Conservation (phyloP, 1,140 invertebrate genomes). For the Adelges cooleyi region DNA sequence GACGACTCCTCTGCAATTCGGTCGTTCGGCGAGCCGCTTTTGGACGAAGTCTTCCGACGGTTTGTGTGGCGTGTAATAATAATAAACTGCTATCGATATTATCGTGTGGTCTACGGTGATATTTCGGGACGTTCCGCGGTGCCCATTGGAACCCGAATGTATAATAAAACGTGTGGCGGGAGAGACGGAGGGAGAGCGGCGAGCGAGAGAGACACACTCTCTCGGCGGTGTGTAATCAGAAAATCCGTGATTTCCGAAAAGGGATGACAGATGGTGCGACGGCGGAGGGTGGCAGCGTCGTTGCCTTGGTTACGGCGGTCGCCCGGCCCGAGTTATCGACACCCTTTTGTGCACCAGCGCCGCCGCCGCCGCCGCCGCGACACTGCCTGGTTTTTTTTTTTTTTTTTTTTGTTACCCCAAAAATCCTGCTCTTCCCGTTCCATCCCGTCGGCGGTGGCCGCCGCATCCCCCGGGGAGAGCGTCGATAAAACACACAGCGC, state of each 20-base stretch:
- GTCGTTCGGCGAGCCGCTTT: too few species aligned
- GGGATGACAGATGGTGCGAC: neutral
- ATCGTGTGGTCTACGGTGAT: neutral
- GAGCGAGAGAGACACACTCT: neutral
- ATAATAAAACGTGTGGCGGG: neutral
- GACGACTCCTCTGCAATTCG: too few species aligned
- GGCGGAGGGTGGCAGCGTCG: neutral
- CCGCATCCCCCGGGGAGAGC: too few species aligned
- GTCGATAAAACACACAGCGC: too few species aligned
- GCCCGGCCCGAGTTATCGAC: conserved; percentile 4
- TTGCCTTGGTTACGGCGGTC: conserved; percentile 2
- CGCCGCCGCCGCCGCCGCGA: neutral
- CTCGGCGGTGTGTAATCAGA: neutral
- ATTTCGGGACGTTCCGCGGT: neutral
- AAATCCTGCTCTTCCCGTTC: neutral
- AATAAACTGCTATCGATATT: too few species aligned
- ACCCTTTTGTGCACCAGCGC: neutral
- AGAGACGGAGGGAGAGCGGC: neutral
- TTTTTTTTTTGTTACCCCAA: neutral
- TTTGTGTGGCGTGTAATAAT: too few species aligned
- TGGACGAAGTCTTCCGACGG: too few species aligned
- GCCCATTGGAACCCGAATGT: neutral
- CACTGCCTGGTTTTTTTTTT: too few species aligned
- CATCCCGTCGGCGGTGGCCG: too few species aligned
- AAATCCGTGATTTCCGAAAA: conserved; percentile 5